phyloP scores from a whole-genome alignment of 2,113 vertebrate genomes.

The Atherinomorus stipes region DNA sequence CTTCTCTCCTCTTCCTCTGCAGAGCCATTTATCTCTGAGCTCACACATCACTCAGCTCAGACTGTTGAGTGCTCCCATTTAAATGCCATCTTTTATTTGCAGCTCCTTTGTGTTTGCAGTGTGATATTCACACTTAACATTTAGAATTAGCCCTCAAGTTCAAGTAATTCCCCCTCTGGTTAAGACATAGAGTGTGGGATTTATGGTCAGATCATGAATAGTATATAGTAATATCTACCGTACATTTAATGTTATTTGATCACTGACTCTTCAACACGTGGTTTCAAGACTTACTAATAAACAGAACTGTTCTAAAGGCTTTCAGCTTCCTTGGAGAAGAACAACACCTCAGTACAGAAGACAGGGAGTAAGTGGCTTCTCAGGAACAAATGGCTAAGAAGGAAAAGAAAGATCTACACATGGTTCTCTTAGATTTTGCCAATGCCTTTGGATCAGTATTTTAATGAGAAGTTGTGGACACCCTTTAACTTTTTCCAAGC shows the following conservation, averaged over 20 bases:
- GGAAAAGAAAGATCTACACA: not conserved
- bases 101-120: conserved; percentile 35
- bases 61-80: conserved; percentile 39
- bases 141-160: conserved; percentile 30
- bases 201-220: no score
- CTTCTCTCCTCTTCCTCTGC: conserved; percentile 45
- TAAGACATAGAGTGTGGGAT: not conserved
- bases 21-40: conserved; percentile 64
- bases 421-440: no score
- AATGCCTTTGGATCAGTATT: no score
- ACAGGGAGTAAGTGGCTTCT: not conserved
- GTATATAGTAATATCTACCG: not conserved
- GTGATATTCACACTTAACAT: conserved; percentile 37
- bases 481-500: no score
- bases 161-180: conserved; percentile 22
- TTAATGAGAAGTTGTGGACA: no score
- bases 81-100: conserved; percentile 59
- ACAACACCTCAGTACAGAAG: not conserved
- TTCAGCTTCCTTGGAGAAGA: no score
- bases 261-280: not conserved
- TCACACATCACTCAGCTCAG: conserved; percentile 29
- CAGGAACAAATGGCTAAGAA: conserved; percentile 2
- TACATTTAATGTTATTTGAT: conserved; percentile 17
- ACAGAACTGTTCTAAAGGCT: not conserved
- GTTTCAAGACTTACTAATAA: conserved; percentile 1